Evolutionary conservation across 2,113 vertebrate species (phyloP).

Genomic region (Ariopsis seemanni): DNA sequence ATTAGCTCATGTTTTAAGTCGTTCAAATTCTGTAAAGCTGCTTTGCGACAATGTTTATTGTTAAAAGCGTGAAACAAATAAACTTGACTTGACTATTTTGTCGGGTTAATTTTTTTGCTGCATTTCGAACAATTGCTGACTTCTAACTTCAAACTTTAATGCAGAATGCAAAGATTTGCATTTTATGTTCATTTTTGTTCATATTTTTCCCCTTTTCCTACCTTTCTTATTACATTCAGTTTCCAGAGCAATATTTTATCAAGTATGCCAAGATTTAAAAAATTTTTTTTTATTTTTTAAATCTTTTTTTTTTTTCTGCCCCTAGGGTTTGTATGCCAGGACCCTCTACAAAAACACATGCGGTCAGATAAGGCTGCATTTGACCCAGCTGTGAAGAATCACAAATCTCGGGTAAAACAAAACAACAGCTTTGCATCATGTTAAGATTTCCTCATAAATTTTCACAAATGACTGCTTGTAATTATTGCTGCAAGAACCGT

Average conservation of each 20-base stretch:
- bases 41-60: too few species aligned
- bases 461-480: not conserved
- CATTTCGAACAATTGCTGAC: not conserved
- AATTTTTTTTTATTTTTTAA: not conserved
- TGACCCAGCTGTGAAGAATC: conserved; percentile 74
- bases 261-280: not conserved
- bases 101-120: not conserved
- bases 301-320: conserved; percentile 29
- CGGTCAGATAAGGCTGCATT: conserved; percentile 68
- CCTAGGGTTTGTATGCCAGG: conserved; percentile 90
- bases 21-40: too few species aligned
- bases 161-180: not conserved
- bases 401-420: conserved; percentile 78
- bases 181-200: not conserved
- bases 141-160: not conserved
- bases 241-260: not conserved
- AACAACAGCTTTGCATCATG: too few species aligned
- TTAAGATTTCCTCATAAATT: not conserved
- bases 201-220: not conserved
- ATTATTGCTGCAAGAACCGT: not conserved
- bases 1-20: too few species aligned
- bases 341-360: conserved; percentile 77
- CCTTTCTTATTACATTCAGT: not conserved
- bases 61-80: too few species aligned
- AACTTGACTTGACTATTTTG: not conserved